Conservation (phyloP, 1,140 invertebrate genomes). For the Cyclargus thomasi region DNA sequence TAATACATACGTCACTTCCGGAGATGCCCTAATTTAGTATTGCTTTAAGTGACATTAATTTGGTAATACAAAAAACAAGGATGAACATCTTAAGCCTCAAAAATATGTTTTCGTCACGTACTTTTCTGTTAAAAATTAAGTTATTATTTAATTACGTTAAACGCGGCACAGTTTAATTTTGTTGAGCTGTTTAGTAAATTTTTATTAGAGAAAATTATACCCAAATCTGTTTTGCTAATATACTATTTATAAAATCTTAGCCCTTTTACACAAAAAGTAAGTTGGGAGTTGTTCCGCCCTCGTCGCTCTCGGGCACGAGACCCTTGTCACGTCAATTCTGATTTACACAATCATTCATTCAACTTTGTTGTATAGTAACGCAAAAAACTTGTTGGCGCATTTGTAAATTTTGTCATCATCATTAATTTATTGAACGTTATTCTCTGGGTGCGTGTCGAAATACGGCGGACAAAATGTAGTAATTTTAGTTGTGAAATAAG, state of each 20-base stretch:
- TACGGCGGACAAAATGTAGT: no score
- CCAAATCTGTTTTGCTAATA: slow-evolving; percentile 1
- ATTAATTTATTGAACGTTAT: no score
- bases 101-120: no score
- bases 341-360: slow-evolving; percentile 19
- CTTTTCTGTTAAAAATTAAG: background rate
- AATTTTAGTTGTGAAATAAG: no score
- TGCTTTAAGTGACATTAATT: no score
- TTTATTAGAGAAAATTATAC: background rate
- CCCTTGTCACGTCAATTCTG: slow-evolving; percentile 21
- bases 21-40: no score
- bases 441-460: no score
- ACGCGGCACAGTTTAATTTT: background rate
- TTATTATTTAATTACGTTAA: background rate
- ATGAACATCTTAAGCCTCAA: no score
- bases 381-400: slow-evolving; percentile 9
- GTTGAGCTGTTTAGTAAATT: background rate
- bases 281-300: background rate
- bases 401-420: background rate
- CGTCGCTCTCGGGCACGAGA: slow-evolving; percentile 8
- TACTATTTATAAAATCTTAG: slow-evolving; percentile 17
- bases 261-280: slow-evolving; percentile 8
- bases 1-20: no score
- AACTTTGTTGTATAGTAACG: slow-evolving; percentile 19
- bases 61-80: no score